Evolutionary conservation across 2,888 invertebrate genomes (phyloP).

Genomic region (Formica aserva): DNA sequence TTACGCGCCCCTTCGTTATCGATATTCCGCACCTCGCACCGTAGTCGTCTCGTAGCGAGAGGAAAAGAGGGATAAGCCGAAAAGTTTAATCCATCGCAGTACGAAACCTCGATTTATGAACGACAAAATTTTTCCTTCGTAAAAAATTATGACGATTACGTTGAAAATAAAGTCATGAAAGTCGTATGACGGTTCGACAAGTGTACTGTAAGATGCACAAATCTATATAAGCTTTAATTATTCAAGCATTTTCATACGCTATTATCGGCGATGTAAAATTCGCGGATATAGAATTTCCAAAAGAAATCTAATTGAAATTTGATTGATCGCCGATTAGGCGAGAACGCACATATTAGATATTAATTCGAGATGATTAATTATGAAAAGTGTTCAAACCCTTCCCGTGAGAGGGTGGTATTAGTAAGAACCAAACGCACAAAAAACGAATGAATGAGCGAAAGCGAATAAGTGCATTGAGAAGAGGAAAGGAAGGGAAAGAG

Average conservation of each 20-base stretch:
- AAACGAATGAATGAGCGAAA: slow-evolving; percentile 45
- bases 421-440: slow-evolving; percentile 67
- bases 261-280: not conserved
- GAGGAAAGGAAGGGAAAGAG: slow-evolving; percentile 50
- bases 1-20: slow-evolving; percentile 63
- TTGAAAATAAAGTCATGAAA: not conserved
- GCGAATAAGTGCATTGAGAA: slow-evolving; percentile 52
- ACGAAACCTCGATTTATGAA: not conserved
- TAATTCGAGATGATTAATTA: slow-evolving; percentile 79
- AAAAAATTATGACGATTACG: not conserved
- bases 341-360: slow-evolving; percentile 77
- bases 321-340: slow-evolving; percentile 5
- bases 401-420: slow-evolving; percentile 68
- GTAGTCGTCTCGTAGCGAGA: slow-evolving; percentile 11
- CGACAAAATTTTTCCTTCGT: not conserved
- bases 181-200: not conserved
- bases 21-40: slow-evolving; percentile 54
- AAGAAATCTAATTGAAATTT: not conserved
- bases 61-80: slow-evolving; percentile 3
- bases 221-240: not conserved
- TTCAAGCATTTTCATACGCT: not conserved
- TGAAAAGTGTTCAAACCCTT: slow-evolving; percentile 52
- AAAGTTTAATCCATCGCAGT: slow-evolving; percentile 4
- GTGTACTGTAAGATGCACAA: not conserved
- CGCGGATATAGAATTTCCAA: not conserved